These are phyloP conservation scores for Volucella bombylans DNA, from an alignment of 2,888 invertebrate species.

Conservation along the genomic window DNA sequence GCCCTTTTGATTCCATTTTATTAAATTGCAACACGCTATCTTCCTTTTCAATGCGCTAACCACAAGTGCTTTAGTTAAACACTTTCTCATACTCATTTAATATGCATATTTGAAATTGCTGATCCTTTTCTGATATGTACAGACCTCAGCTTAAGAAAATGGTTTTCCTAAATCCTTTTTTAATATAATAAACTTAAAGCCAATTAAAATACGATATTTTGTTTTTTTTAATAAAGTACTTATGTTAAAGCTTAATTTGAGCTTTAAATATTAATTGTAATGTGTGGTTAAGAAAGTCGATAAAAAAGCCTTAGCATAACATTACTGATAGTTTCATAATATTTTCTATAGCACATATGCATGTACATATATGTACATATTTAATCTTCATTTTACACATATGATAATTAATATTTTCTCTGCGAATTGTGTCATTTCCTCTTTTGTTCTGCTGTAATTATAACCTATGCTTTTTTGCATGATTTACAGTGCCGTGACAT, in stretches of 20 bases:
- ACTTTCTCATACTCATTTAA: conserved; percentile 56
- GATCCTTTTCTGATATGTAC: conserved; percentile 65
- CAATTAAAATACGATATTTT: conserved; percentile 15
- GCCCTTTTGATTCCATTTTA: conserved; percentile 67
- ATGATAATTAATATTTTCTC: background rate
- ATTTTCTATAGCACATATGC: no score
- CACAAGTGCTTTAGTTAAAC: conserved; percentile 71
- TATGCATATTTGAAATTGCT: conserved; percentile 68
- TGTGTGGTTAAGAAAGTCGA: no score
- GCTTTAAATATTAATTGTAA: no score
- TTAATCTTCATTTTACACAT: no score
- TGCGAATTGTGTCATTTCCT: no score
- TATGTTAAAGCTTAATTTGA: no score
- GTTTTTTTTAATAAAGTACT: background rate
- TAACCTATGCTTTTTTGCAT: no score
- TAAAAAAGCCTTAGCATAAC: no score
- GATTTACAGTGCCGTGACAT: no score
- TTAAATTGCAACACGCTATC: conserved; percentile 70
- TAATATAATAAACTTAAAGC: conserved; percentile 49
- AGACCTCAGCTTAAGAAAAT: conserved; percentile 42
- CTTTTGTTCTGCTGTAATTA: no score
- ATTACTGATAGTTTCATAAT: no score
- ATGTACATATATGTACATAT: no score
- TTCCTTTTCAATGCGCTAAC: conserved; percentile 69
- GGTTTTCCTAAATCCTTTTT: conserved; percentile 47